phyloP scores from a whole-genome alignment of 2,797 vertebrate genomes.

The Ispidina lecontei region DNA sequence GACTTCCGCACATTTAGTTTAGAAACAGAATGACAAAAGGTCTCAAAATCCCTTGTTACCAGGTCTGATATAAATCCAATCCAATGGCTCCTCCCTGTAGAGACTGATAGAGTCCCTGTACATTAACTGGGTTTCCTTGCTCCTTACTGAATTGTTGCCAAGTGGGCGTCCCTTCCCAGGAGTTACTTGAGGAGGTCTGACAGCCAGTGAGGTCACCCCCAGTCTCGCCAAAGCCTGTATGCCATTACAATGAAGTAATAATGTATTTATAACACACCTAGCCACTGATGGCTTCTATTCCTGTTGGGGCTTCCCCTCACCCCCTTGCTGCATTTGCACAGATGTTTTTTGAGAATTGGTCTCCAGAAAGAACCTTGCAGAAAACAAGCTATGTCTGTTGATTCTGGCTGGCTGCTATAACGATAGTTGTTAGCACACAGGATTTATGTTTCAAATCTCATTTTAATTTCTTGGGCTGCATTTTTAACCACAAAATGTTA shows the following conservation, averaged over 20 bases:
- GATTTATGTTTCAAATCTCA: conserved; percentile 85
- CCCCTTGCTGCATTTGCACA: conserved; percentile 80
- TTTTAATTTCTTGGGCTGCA: conserved; percentile 80
- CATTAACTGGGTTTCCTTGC: not conserved
- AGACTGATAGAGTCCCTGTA: not conserved
- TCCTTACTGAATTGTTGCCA: not conserved
- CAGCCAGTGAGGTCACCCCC: conserved; percentile 79
- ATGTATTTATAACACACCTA: conserved; percentile 90
- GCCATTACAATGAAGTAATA: conserved; percentile 84
- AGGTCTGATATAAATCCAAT: not conserved
- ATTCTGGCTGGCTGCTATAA: conserved; percentile 82
- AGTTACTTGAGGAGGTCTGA: conserved; percentile 57
- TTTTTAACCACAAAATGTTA: conserved; percentile 81
- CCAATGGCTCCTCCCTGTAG: not conserved
- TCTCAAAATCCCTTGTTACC: not conserved
- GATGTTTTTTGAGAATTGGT: conserved; percentile 80
- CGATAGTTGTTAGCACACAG: conserved; percentile 78
- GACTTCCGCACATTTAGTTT: not conserved
- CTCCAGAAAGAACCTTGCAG: conserved; percentile 79
- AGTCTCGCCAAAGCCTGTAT: conserved; percentile 77
- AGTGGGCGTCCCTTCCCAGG: conserved; percentile 48
- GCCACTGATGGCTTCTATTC: conserved; percentile 84
- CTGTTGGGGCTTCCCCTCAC: conserved; percentile 76
- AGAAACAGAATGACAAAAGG: not conserved
- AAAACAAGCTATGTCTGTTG: conserved; percentile 89